Conservation (phyloP, 1,140 invertebrate species). For the Diorhabda sublineata region DNA sequence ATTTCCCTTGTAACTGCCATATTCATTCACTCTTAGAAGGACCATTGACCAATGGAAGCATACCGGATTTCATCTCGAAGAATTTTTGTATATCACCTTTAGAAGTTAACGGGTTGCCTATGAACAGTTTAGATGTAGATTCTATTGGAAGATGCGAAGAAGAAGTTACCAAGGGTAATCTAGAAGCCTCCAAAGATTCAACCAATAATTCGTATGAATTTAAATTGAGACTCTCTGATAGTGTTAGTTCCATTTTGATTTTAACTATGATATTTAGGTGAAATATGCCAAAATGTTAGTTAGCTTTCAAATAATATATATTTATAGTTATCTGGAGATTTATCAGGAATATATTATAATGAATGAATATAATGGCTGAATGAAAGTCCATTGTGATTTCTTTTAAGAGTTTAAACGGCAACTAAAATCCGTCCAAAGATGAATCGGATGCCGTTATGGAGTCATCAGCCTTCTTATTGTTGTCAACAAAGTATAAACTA, state of each 20-base stretch:
- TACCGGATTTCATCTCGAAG: conserved; percentile 63
- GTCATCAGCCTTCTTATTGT: no score
- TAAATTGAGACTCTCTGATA: not conserved
- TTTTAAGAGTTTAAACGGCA: no score
- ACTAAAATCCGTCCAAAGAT: no score
- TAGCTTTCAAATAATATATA: no score
- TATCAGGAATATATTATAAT: no score
- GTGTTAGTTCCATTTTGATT: conserved; percentile 4
- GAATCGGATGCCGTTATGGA: no score
- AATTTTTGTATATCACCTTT: conserved; percentile 82
- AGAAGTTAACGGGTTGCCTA: conserved; percentile 70
- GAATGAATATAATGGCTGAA: no score
- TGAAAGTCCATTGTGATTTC: no score
- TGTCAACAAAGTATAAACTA: no score
- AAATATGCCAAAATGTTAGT: conserved; percentile 6
- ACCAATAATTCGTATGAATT: conserved; percentile 10
- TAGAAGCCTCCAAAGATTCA: conserved; percentile 49
- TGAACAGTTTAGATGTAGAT: conserved; percentile 66
- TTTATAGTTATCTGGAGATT: no score
- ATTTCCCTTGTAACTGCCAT: conserved; percentile 81
- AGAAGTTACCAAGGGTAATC: conserved; percentile 60
- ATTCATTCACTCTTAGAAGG: conserved; percentile 69
- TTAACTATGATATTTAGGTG: conserved; percentile 12
- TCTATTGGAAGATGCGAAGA: conserved; percentile 63
- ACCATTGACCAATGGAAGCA: conserved; percentile 63